Percentiles rank a stretch among this genome's conserved stretches.
These are phyloP conservation scores for Punctoribates punctum DNA, from an alignment of 2,888 invertebrate species.

Conservation along the genomic window DNA sequence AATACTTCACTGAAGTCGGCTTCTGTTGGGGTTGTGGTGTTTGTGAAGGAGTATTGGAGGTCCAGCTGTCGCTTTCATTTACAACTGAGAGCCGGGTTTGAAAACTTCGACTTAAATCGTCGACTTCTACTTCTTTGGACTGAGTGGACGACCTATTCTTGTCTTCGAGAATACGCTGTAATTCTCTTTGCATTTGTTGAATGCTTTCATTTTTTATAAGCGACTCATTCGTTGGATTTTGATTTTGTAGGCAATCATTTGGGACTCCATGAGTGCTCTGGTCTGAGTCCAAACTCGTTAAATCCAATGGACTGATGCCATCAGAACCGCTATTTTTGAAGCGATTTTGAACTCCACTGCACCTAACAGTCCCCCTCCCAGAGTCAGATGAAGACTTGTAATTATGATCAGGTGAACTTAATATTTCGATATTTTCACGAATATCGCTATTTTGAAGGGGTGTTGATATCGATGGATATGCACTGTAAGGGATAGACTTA, in stretches of 20 bases:
- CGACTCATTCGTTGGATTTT: background rate
- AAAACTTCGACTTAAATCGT: slow-evolving; percentile 18
- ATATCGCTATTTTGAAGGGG: background rate
- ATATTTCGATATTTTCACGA: slow-evolving; percentile 11
- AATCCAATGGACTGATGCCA: slow-evolving; percentile 47
- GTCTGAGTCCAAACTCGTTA: slow-evolving; percentile 49
- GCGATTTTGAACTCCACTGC: slow-evolving; percentile 45
- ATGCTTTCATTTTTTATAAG: slow-evolving; percentile 14
- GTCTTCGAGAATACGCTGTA: slow-evolving; percentile 38
- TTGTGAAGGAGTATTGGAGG: slow-evolving; percentile 35
- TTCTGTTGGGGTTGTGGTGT: slow-evolving; percentile 7
- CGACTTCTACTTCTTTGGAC: slow-evolving; percentile 4
- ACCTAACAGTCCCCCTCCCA: slow-evolving; percentile 49
- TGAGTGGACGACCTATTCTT: slow-evolving; percentile 13
- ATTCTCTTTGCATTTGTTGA: slow-evolving; percentile 39
- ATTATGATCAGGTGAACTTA: slow-evolving; percentile 35
- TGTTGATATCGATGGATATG: background rate
- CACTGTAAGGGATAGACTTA: background rate
- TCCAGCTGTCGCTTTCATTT: slow-evolving; percentile 43
- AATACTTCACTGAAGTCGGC: slow-evolving; percentile 6
- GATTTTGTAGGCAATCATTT: background rate
- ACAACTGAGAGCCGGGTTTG: slow-evolving; percentile 28
- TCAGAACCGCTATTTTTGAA: slow-evolving; percentile 46
- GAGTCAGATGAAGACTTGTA: slow-evolving; percentile 50
- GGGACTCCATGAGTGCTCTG: slow-evolving; percentile 44